Conservation (phyloP, 92 coral and sea anemone genomes). For the Parazoanthus darwini region DNA sequence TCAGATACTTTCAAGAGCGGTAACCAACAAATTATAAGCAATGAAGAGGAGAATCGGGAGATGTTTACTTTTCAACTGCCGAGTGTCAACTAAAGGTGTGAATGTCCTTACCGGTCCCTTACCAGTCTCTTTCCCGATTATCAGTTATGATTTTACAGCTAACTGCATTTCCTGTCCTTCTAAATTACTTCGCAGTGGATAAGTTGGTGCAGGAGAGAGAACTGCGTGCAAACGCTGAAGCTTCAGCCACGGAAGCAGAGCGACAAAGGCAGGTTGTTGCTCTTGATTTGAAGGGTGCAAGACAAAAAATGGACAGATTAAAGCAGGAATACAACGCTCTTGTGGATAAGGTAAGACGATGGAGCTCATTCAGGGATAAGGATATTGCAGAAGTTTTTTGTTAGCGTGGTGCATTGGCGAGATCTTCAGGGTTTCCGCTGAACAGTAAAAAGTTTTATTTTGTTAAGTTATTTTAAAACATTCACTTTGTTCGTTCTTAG, state of each 20-base stretch:
- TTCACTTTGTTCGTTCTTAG: no score
- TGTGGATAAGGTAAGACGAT: conserved; percentile 64
- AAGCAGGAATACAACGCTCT: conserved; percentile 80
- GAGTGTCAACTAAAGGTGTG: no score
- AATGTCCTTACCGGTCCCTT: no score
- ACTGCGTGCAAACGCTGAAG: conserved; percentile 78
- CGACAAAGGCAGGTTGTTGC: conserved; percentile 87
- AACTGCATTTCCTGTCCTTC: neutral
- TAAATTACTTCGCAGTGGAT: conserved; percentile 54
- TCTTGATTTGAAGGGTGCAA: conserved; percentile 89
- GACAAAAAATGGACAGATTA: conserved; percentile 84
- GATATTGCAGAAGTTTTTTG: neutral
- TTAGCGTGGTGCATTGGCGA: neutral
- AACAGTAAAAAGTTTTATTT: no score
- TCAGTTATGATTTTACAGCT: no score
- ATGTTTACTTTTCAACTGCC: no score
- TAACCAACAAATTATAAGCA: no score
- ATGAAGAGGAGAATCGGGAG: no score
- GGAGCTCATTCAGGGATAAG: no score
- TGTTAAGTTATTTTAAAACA: neutral
- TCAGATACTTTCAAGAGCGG: no score
- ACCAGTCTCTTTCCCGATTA: no score
- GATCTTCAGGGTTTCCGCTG: neutral
- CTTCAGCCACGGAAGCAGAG: conserved; percentile 92
- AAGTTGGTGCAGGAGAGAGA: conserved; percentile 87